Conservation (phyloP, 1,140 invertebrate genomes). For the Camponotus vicinus region DNA sequence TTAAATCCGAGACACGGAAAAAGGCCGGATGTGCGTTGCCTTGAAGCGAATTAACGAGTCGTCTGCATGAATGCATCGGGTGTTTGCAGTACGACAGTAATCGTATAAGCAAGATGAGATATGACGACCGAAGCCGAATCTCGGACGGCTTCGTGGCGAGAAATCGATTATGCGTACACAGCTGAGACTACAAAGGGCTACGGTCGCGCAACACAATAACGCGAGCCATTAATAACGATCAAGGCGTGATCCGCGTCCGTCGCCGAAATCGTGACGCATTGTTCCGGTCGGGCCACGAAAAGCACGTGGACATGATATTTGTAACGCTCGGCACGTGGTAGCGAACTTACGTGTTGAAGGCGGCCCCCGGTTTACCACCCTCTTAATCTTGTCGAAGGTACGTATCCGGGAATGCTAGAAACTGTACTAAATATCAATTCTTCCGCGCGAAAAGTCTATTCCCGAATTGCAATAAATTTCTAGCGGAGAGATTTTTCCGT, state of each 20-base stretch:
- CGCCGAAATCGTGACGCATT: conserved; percentile 70
- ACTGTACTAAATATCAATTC: conserved; percentile 52
- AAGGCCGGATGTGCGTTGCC: conserved; percentile 7
- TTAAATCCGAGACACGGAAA: conserved; percentile 8
- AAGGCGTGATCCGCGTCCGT: conserved; percentile 66
- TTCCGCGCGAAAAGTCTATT: conserved; percentile 10
- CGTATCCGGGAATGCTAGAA: conserved; percentile 21
- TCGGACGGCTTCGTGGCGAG: conserved; percentile 25
- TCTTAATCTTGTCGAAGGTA: conserved; percentile 39
- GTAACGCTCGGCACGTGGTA: conserved; percentile 53
- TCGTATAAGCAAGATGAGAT: conserved; percentile 50
- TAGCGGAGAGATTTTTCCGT: not conserved
- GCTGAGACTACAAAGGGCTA: conserved; percentile 49
- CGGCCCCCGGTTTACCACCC: not conserved
- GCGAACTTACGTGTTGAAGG: conserved; percentile 31
- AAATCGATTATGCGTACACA: conserved; percentile 45
- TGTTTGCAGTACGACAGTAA: conserved; percentile 42
- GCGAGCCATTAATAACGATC: conserved; percentile 71
- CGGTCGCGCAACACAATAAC: conserved; percentile 57
- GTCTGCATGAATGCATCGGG: conserved; percentile 36
- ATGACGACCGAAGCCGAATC: conserved; percentile 55
- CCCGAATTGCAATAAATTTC: conserved; percentile 17
- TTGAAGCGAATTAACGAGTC: conserved; percentile 39
- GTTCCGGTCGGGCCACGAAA: conserved; percentile 39
- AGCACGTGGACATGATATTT: conserved; percentile 54